These are phyloP conservation scores for Orussus abietinus DNA, from an alignment of 1,140 invertebrate genomes.

Conservation along the genomic window DNA sequence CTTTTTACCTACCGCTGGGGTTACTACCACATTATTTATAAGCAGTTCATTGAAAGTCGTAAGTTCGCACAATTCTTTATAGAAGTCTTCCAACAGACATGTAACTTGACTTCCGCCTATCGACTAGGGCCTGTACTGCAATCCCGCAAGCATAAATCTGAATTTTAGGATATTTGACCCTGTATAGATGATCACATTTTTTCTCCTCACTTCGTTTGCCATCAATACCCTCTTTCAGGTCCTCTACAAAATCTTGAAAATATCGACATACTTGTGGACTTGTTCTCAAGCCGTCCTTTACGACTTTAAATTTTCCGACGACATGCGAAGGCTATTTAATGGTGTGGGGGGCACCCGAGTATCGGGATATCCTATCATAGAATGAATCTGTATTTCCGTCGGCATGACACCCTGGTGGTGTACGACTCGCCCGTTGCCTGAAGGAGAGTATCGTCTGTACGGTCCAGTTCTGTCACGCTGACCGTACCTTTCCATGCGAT, in stretches of 20 bases:
- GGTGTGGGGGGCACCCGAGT: neutral
- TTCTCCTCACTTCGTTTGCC: neutral
- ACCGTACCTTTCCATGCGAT: too few relatives aligned
- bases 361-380: neutral
- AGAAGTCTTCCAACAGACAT: slow-evolving; percentile 16
- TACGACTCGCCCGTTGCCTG: neutral
- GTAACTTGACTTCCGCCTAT: slow-evolving; percentile 23
- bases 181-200: neutral
- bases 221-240: slow-evolving; percentile 6
- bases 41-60: slow-evolving; percentile 11
- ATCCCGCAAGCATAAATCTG: slow-evolving; percentile 1
- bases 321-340: too few relatives aligned
- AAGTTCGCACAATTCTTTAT: slow-evolving; percentile 9
- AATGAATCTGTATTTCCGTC: neutral
- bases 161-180: slow-evolving; percentile 11
- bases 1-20: slow-evolving; percentile 18
- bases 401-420: too few relatives aligned
- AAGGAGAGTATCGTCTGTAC: too few relatives aligned
- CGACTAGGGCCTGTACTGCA: slow-evolving; percentile 7
- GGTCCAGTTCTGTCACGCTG: too few relatives aligned
- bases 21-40: slow-evolving; percentile 16
- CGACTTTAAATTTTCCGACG: slow-evolving; percentile 17
- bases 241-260: slow-evolving; percentile 12
- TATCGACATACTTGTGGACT: slow-evolving; percentile 9
- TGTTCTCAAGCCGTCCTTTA: slow-evolving; percentile 4